These are phyloP conservation scores for Ailurus styani DNA, from an alignment of 2,113 vertebrate genomes.

Conservation along the genomic window DNA sequence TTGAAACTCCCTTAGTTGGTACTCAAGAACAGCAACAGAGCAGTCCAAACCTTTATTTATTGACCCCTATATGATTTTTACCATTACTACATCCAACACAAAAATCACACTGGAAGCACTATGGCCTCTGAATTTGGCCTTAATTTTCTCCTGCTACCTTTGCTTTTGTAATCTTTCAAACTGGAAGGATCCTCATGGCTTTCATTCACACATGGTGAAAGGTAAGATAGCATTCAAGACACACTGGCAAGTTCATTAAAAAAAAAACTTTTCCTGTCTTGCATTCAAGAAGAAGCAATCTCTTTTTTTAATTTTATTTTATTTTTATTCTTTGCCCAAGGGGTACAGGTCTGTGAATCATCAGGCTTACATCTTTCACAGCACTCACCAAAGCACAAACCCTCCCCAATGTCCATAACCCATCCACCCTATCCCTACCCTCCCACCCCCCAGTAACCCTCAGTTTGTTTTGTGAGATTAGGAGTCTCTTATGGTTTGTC, in stretches of 20 bases:
- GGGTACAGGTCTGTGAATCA: too few species aligned
- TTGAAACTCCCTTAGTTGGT: not conserved
- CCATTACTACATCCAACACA: not conserved
- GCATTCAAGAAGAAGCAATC: not conserved
- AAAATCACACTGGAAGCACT: not conserved
- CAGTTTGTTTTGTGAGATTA: too few species aligned
- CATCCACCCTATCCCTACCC: too few species aligned
- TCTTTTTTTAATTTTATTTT: too few species aligned
- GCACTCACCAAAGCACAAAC: too few species aligned
- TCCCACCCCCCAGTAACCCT: too few species aligned
- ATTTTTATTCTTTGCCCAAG: too few species aligned
- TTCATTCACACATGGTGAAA: not conserved
- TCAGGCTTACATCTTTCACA: too few species aligned
- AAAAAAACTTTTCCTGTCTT: not conserved
- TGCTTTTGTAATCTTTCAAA: not conserved
- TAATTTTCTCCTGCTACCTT: not conserved
- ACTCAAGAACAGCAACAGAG: not conserved
- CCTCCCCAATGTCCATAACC: too few species aligned
- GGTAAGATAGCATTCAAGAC: not conserved
- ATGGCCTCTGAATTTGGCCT: not conserved
- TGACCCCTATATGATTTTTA: not conserved
- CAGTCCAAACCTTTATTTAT: not conserved
- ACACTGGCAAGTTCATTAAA: not conserved
- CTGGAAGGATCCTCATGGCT: not conserved
- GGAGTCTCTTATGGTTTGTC: too few species aligned